phyloP scores from a whole-genome alignment of 37 sponge, comb jelly and placozoan species.

The Eunapius fragilis region DNA sequence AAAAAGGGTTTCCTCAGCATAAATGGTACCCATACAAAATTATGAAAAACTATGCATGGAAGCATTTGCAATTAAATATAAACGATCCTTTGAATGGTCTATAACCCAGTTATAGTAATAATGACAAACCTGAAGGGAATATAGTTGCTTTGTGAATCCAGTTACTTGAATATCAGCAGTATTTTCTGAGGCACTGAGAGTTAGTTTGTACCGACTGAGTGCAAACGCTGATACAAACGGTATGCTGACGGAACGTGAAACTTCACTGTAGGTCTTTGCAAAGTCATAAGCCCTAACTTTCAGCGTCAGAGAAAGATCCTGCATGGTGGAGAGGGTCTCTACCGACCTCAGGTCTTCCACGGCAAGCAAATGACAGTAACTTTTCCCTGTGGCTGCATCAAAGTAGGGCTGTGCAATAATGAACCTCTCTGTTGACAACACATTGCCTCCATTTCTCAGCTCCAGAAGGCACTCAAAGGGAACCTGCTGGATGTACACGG shows the following conservation, averaged over 20 bases:
- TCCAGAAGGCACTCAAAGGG: conserved; percentile 64
- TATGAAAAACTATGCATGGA: no score
- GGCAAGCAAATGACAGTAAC: conserved; percentile 39
- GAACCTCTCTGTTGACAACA: conserved; percentile 8
- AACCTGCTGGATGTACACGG: conserved; percentile 60
- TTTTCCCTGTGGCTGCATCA: conserved; percentile 41
- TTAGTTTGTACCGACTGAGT: conserved; percentile 12
- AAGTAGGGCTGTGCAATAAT: conserved; percentile 33
- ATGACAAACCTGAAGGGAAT: conserved; percentile 55
- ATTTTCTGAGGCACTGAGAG: conserved; percentile 8
- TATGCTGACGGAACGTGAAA: conserved; percentile 19
- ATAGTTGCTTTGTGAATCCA: conserved; percentile 53
- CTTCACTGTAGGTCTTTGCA: conserved; percentile 39
- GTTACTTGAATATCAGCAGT: conserved; percentile 19
- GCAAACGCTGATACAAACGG: conserved; percentile 69
- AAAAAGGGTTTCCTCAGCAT: no score
- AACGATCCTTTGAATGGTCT: no score
- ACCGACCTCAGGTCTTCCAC: neutral
- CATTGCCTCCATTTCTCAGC: conserved; percentile 8
- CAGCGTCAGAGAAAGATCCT: conserved; percentile 25
- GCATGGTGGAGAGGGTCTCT: conserved; percentile 25
- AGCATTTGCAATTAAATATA: no score
- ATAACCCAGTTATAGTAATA: no score
- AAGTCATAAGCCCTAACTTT: conserved; percentile 56
- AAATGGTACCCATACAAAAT: no score